Percentiles rank a stretch among this genome's conserved stretches.
phyloP scores from a whole-genome alignment of 2,113 vertebrate species.

The Paracanthobrama guichenoti region DNA sequence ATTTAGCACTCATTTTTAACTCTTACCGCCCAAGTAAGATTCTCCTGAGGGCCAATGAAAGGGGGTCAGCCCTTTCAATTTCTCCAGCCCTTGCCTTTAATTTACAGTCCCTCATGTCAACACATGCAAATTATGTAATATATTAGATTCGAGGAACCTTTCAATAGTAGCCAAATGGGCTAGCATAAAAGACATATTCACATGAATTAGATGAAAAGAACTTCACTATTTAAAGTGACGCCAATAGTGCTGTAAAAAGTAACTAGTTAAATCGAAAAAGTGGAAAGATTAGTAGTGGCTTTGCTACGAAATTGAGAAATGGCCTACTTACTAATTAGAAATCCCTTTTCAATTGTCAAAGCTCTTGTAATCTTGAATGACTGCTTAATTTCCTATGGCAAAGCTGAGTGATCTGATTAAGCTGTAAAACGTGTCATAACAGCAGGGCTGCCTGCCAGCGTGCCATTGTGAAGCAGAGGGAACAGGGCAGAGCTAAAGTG shows the following conservation, averaged over 20 bases:
- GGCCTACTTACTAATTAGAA: constrained; percentile 69
- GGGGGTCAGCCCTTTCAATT: background rate
- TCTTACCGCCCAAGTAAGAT: background rate
- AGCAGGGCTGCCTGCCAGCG: constrained; percentile 42
- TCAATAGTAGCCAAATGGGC: no score
- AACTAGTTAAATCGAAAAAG: constrained; percentile 57
- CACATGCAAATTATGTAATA: background rate
- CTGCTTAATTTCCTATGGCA: constrained; percentile 64
- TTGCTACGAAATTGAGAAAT: constrained; percentile 67
- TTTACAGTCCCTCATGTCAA: background rate
- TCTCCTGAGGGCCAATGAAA: background rate
- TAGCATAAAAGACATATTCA: background rate
- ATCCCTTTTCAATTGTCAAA: constrained; percentile 72
- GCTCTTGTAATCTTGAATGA: constrained; percentile 70
- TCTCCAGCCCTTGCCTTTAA: background rate
- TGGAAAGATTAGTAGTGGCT: constrained; percentile 66
- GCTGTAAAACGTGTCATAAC: constrained; percentile 56
- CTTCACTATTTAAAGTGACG: background rate
- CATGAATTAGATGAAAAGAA: background rate
- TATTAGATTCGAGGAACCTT: background rate
- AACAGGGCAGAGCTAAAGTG: constrained; percentile 32
- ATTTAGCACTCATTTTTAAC: background rate
- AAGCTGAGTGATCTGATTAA: constrained; percentile 64
- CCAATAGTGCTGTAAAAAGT: background rate
- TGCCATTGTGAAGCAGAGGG: constrained; percentile 18